phyloP scores from a whole-genome alignment of 2,888 invertebrate genomes.

The Bibio marci region DNA sequence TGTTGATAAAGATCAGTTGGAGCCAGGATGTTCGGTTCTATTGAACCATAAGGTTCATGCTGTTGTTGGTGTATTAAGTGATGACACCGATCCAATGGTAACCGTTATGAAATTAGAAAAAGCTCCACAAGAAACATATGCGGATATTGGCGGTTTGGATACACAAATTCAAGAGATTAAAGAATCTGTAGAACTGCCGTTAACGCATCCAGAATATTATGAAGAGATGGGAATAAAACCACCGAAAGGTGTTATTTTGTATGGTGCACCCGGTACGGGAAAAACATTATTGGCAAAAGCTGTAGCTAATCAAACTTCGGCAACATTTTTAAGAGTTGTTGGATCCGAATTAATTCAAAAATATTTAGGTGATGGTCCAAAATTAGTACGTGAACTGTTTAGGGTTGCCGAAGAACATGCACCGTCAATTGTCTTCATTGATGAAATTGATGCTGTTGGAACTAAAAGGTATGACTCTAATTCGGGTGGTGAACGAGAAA shows the following conservation, averaged over 20 bases:
- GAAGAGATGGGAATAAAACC: conserved; percentile 99
- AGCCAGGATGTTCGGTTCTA: conserved; percentile 96
- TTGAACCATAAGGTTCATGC: conserved; percentile 99
- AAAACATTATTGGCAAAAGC: conserved; percentile 97
- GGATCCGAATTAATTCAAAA: conserved; percentile 99
- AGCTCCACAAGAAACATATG: conserved; percentile 98
- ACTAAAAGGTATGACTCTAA: conserved; percentile 98
- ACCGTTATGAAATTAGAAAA: conserved; percentile 99
- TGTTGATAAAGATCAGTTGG: conserved; percentile 97
- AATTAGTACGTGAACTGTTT: conserved; percentile 92
- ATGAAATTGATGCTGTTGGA: conserved; percentile 98
- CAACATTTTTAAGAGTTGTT: conserved; percentile 94
- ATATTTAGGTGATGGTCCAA: conserved; percentile 97
- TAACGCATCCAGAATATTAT: conserved; percentile 99
- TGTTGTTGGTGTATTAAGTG: conserved; percentile 96
- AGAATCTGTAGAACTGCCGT: conserved; percentile 94
- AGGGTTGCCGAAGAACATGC: conserved; percentile 99
- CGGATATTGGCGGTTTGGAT: conserved; percentile 94
- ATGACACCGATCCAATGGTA: conserved; percentile 99
- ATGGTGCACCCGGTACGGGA: conserved; percentile 96
- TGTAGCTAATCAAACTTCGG: conserved; percentile 98
- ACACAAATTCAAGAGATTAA: conserved; percentile 96
- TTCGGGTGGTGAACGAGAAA: conserved; percentile 97
- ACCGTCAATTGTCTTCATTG: conserved; percentile 98
- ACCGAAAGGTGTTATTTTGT: conserved; percentile 96